These are phyloP conservation scores for Drymodes brunneopygia DNA, from an alignment of 2,113 vertebrate genomes.

Conservation along the genomic window DNA sequence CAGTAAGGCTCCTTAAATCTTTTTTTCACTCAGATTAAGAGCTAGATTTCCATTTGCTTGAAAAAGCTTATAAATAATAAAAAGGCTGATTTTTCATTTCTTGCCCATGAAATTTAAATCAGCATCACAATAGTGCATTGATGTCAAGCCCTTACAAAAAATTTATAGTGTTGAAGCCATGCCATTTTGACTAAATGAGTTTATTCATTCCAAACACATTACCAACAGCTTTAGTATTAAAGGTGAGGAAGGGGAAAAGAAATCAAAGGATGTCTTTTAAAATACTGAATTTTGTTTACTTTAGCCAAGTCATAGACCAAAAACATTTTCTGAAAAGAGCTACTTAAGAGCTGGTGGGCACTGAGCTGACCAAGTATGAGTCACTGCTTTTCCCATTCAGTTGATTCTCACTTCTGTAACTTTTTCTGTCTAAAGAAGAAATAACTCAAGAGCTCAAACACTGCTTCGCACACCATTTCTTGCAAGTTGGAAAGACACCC, in stretches of 20 bases:
- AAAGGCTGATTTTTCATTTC: slow-evolving; percentile 34
- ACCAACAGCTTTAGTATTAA: slow-evolving; percentile 32
- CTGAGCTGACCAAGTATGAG: neutral
- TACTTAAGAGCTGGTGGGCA: slow-evolving; percentile 17
- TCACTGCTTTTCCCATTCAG: slow-evolving; percentile 19
- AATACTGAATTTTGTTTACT: slow-evolving; percentile 31
- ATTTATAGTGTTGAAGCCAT: slow-evolving; percentile 41
- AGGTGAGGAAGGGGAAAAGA: slow-evolving; percentile 36
- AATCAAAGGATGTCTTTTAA: slow-evolving; percentile 61
- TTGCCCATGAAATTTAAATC: slow-evolving; percentile 42
- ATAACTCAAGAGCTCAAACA: neutral
- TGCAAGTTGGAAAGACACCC: neutral
- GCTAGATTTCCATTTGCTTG: neutral
- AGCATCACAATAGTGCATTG: slow-evolving; percentile 39
- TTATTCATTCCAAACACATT: slow-evolving; percentile 56
- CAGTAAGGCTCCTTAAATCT: neutral
- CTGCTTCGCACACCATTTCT: neutral
- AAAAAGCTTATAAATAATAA: slow-evolving; percentile 26
- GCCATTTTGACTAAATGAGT: slow-evolving; percentile 46
- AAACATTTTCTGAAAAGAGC: slow-evolving; percentile 31
- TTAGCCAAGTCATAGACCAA: slow-evolving; percentile 24
- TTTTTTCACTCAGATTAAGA: neutral
- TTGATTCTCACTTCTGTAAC: neutral
- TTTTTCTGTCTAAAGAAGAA: neutral
- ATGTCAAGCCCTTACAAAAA: slow-evolving; percentile 27